phyloP scores from a whole-genome alignment of 2,797 vertebrate genomes.

The Sebastes iracundus region DNA sequence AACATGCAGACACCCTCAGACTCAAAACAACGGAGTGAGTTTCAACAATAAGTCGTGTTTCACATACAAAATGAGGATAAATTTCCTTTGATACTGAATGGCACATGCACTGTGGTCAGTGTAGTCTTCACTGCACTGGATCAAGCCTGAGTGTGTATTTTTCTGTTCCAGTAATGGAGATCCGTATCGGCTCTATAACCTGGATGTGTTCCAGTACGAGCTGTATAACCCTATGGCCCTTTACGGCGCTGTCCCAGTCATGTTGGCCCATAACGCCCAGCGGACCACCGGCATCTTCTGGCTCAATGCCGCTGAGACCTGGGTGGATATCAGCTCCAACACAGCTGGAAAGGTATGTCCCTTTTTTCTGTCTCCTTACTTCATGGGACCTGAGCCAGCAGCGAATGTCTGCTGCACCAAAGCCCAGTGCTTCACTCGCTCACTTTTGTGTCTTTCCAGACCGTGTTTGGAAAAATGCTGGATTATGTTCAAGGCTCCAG shows the following conservation, averaged over 20 bases:
- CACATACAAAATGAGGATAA: neutral
- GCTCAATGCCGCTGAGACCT: conserved; percentile 95
- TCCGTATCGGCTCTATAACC: conserved; percentile 93
- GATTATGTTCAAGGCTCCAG: conserved; percentile 90
- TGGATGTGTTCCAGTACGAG: conserved; percentile 98
- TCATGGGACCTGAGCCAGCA: neutral
- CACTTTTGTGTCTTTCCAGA: conserved; percentile 61
- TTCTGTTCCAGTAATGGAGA: conserved; percentile 85
- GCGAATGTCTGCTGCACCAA: neutral
- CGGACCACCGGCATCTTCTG: conserved; percentile 92
- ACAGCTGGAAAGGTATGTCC: conserved; percentile 89
- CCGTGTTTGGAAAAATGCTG: conserved; percentile 86
- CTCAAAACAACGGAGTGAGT: conserved; percentile 94
- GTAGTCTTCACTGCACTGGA: neutral
- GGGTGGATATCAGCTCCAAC: conserved; percentile 95
- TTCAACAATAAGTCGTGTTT: neutral
- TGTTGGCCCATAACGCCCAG: conserved; percentile 88
- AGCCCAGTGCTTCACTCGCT: neutral
- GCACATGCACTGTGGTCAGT: neutral
- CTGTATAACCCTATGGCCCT: conserved; percentile 93
- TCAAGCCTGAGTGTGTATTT: neutral
- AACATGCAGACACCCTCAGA: conserved; percentile 90
- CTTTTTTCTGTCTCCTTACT: neutral
- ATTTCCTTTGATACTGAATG: neutral
- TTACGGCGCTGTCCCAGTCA: conserved; percentile 90